These are phyloP conservation scores for Halictus rubicundus DNA, from an alignment of 1,140 invertebrate species.

Conservation along the genomic window DNA sequence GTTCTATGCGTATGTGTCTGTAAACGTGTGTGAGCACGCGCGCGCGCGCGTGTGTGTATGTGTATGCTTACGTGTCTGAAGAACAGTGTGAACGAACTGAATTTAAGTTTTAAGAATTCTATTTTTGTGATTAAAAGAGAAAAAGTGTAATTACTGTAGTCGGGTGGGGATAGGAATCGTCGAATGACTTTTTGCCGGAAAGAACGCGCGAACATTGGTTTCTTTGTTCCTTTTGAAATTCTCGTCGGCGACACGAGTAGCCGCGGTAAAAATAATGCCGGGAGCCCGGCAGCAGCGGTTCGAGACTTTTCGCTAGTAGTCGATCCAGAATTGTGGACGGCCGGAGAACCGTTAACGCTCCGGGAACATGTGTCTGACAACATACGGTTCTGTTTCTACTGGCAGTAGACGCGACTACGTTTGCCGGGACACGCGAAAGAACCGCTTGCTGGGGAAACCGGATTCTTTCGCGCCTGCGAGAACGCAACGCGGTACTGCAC, in stretches of 20 bases:
- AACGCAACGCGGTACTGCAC: too few relatives aligned
- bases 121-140: slow-evolving; percentile 75
- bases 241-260: neutral
- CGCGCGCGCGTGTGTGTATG: neutral
- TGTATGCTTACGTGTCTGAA: neutral
- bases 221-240: neutral
- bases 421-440: neutral
- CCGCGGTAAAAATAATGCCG: neutral
- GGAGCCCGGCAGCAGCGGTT: neutral
- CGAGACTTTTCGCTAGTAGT: neutral
- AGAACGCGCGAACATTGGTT: too few relatives aligned
- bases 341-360: neutral
- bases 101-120: slow-evolving; percentile 80
- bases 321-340: neutral
- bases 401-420: neutral
- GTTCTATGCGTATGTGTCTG: too few relatives aligned
- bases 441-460: too few relatives aligned
- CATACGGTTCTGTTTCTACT: slow-evolving; percentile 3
- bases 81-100: slow-evolving; percentile 61
- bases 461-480: too few relatives aligned
- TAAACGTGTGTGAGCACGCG: neutral
- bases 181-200: slow-evolving; percentile 30
- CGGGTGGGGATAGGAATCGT: neutral
- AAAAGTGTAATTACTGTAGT: slow-evolving; percentile 64
- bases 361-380: neutral